phyloP scores from a whole-genome alignment of 2,113 vertebrate species.

The Greenwoodochromis staneri region DNA sequence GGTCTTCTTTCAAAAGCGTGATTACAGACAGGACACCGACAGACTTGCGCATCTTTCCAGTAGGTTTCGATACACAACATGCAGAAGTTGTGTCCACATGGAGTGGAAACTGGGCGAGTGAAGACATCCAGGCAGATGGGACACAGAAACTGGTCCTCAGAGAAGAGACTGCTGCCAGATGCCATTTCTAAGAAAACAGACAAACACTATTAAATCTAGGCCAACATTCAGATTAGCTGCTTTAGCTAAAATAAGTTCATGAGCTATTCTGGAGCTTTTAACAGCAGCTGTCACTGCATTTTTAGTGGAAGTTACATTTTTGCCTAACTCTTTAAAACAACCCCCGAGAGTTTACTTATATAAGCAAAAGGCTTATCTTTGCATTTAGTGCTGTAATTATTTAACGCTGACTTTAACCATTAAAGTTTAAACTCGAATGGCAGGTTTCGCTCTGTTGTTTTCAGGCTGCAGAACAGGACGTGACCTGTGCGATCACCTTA shows the following conservation, averaged over 20 bases:
- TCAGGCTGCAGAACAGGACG: not conserved
- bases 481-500: not conserved
- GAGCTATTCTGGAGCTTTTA: not conserved
- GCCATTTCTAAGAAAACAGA: constrained; percentile 45
- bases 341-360: not conserved
- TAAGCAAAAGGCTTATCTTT: not conserved
- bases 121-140: constrained; percentile 51
- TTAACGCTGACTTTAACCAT: not conserved
- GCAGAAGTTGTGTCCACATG: constrained; percentile 65
- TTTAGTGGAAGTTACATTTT: not conserved
- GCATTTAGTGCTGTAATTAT: not conserved
- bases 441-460: not conserved
- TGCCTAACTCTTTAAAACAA: not conserved
- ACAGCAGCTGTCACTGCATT: not conserved
- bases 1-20: constrained; percentile 1
- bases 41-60: not conserved
- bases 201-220: not conserved
- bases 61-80: constrained; percentile 26
- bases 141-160: constrained; percentile 48
- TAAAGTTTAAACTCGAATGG: not conserved
- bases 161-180: not conserved
- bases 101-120: constrained; percentile 42
- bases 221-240: not conserved
- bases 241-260: not conserved
- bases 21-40: constrained; percentile 39